These are phyloP conservation scores for Callyntrura sp. DNA, from an alignment of 2,888 invertebrate genomes.

Conservation along the genomic window DNA sequence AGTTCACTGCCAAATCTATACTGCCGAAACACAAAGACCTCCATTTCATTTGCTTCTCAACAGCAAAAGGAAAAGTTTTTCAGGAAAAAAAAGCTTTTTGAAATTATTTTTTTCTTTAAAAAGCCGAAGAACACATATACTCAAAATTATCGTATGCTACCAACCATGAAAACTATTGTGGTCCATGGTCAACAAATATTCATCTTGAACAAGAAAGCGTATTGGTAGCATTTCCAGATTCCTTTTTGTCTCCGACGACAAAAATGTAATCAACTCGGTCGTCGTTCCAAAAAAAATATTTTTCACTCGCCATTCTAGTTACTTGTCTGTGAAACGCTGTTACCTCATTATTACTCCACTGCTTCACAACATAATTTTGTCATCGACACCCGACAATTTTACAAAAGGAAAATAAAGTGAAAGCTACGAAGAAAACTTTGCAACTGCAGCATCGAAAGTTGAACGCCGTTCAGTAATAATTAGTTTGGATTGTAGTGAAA, in stretches of 20 bases:
- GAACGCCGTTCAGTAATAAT: background rate
- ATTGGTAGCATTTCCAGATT: conserved; percentile 24
- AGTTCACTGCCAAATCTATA: conserved; percentile 51
- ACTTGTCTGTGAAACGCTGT: background rate
- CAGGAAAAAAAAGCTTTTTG: background rate
- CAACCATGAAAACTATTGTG: conserved; percentile 51
- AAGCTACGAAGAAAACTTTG: background rate
- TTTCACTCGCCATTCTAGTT: background rate
- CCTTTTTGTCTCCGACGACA: background rate
- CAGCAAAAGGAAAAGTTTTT: background rate
- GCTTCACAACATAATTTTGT: background rate
- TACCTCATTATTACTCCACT: background rate
- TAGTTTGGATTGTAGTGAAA: conserved; percentile 6
- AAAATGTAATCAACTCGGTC: conserved; percentile 45
- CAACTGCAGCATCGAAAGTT: background rate
- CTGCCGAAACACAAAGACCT: conserved; percentile 7
- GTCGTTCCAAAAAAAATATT: background rate
- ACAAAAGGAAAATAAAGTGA: background rate
- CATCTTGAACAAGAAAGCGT: conserved; percentile 50
- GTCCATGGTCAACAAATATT: conserved; percentile 51
- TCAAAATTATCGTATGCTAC: conserved; percentile 18
- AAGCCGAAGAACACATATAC: conserved; percentile 7
- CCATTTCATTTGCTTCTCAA: background rate
- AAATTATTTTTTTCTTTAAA: conserved; percentile 5
- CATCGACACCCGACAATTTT: background rate